phyloP scores from a whole-genome alignment of 2,888 invertebrate genomes.

The Didymodactylos carnosus region DNA sequence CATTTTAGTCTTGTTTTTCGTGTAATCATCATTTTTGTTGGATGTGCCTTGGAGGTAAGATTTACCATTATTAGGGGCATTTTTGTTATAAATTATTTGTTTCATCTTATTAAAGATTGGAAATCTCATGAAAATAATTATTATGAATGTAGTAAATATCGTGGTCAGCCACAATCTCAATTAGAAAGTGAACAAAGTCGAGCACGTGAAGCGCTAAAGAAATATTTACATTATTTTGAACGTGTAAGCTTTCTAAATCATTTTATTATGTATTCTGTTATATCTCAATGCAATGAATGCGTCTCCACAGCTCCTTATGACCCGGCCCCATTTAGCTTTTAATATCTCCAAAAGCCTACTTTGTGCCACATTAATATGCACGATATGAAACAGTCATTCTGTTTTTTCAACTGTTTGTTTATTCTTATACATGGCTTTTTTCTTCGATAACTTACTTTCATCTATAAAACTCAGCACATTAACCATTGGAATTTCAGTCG shows the following conservation, averaged over 20 bases:
- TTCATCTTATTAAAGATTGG: conserved; percentile 56
- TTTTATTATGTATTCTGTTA: no score
- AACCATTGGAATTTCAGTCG: no score
- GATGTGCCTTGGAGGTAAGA: not conserved
- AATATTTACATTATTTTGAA: conserved; percentile 92
- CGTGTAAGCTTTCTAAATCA: no score
- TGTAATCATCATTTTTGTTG: conserved; percentile 1
- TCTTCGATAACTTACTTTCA: no score
- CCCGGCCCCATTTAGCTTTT: no score
- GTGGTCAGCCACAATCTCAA: conserved; percentile 87
- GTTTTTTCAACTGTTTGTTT: not conserved
- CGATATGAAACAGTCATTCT: not conserved
- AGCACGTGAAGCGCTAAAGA: conserved; percentile 72
- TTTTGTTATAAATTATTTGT: not conserved
- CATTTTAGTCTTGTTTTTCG: not conserved
- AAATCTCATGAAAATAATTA: conserved; percentile 93
- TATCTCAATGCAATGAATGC: no score
- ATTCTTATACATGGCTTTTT: no score
- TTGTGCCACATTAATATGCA: no score
- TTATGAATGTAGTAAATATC: conserved; percentile 93
- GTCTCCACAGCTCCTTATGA: no score
- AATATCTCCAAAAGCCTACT: no score
- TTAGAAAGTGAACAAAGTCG: not conserved
- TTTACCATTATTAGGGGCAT: no score
- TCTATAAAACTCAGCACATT: no score